Percentiles rank a stretch among this genome's conserved stretches.
These are phyloP conservation scores for Drosophila santomea DNA, from an alignment of 1,140 invertebrate species.

Conservation along the genomic window DNA sequence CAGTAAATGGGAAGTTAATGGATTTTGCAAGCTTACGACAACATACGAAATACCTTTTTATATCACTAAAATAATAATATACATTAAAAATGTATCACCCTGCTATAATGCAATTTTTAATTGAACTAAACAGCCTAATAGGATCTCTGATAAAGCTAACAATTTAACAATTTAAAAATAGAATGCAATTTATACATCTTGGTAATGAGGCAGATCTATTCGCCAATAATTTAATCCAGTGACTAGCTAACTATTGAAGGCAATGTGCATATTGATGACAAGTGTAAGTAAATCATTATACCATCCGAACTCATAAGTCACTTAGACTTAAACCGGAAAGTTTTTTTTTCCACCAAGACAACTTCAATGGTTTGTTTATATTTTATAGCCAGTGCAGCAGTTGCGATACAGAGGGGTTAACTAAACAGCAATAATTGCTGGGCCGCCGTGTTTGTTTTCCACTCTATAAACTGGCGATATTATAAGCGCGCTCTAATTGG, in stretches of 20 bases:
- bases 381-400: background rate
- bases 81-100: no score
- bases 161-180: no score
- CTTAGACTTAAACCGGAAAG: background rate
- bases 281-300: background rate
- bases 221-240: background rate
- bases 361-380: background rate
- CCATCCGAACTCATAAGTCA: background rate
- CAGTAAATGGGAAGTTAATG: background rate
- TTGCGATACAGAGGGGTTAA: constrained; percentile 4
- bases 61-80: no score
- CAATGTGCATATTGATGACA: background rate
- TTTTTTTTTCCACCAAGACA: background rate
- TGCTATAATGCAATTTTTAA: no score
- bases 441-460: constrained; percentile 45
- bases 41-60: no score
- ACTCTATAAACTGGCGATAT: constrained; percentile 51
- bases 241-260: background rate
- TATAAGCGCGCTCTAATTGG: constrained; percentile 68
- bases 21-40: no score
- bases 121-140: no score
- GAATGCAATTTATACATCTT: background rate
- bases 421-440: constrained; percentile 33
- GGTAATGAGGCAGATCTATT: background rate
- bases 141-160: no score